phyloP scores from a whole-genome alignment of 2,888 invertebrate species.

The Coelopa pilipes region DNA sequence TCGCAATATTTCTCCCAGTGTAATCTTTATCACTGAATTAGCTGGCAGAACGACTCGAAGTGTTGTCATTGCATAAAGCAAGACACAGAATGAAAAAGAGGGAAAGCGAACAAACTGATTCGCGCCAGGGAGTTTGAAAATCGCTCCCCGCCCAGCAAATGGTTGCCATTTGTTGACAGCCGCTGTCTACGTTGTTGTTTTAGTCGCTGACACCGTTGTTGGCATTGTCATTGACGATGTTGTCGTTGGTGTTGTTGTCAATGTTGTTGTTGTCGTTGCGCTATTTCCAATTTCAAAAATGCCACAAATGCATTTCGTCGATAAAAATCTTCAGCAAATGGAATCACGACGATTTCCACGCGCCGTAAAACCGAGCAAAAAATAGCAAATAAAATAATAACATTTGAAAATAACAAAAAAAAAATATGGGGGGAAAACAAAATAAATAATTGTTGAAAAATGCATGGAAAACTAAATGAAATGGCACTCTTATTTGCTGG shows the following conservation, averaged over 20 bases:
- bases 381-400: too few species aligned
- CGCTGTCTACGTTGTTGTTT: too few species aligned
- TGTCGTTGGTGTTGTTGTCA: too few species aligned
- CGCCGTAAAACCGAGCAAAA: not conserved
- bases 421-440: not conserved
- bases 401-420: not conserved
- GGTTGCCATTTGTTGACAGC: slow-evolving; percentile 14
- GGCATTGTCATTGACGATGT: too few species aligned
- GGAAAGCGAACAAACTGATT: too few species aligned
- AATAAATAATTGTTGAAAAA: not conserved
- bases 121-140: not conserved
- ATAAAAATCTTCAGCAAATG: slow-evolving; percentile 23
- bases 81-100: too few species aligned
- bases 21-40: too few species aligned
- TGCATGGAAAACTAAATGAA: slow-evolving; percentile 4
- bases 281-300: slow-evolving; percentile 4
- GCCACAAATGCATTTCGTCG: slow-evolving; percentile 23
- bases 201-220: too few species aligned
- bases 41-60: too few species aligned
- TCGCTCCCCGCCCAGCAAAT: not conserved
- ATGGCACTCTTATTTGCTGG: not conserved
- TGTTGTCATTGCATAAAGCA: too few species aligned
- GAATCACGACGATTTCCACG: slow-evolving; percentile 19
- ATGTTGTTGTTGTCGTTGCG: too few species aligned
- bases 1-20: too few species aligned